A percentile compares a stretch with the other conserved stretches of the same genome.
These are phyloP conservation scores for Physeter macrocephalus DNA, from an alignment of 2,113 vertebrate species.

Conservation along the genomic window DNA sequence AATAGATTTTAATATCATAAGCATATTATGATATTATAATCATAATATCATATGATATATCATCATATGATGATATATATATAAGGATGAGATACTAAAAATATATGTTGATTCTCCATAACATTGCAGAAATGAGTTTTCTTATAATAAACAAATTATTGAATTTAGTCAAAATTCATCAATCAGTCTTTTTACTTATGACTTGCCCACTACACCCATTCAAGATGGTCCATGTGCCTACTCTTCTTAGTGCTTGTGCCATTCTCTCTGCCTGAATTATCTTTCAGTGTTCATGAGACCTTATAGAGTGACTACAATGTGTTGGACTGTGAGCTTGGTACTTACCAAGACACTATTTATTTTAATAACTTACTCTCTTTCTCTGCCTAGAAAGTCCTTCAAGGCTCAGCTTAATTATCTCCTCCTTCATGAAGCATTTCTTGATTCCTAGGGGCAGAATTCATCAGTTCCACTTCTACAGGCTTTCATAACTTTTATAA, in stretches of 20 bases:
- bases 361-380: background rate
- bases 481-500: background rate
- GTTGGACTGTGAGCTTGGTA: background rate
- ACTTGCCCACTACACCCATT: background rate
- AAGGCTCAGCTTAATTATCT: background rate
- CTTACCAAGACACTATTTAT: background rate
- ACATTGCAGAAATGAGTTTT: background rate
- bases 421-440: background rate
- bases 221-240: background rate
- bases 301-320: background rate
- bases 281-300: background rate
- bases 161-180: background rate
- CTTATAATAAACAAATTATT: background rate
- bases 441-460: background rate
- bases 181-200: background rate
- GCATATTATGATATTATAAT: no score
- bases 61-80: background rate
- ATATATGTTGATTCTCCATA: background rate
- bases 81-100: background rate
- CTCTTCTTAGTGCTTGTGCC: background rate
- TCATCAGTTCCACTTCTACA: background rate
- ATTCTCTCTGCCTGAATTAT: background rate
- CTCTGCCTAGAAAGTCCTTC: background rate
- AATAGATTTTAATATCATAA: background rate
- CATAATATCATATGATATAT: no score